Evolutionary conservation across 1,140 invertebrate genomes (phyloP), one percentile per base, ranked within the genome.

Genomic region (Venturia canescens): DNA sequence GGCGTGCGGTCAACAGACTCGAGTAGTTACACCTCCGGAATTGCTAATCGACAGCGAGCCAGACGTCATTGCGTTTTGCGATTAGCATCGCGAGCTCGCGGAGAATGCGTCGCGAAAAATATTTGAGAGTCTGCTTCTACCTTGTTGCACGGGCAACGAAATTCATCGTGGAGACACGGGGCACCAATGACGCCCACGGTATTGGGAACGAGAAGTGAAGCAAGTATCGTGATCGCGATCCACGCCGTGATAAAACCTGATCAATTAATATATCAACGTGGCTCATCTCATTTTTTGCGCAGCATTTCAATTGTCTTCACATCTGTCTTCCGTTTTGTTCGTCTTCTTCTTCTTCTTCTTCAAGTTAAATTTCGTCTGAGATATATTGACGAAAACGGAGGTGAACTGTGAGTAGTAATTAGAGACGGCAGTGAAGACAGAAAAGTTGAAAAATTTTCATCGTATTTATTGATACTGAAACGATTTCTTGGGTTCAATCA

Each of bases 191-290:
- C 29, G 66, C 27, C 29, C 29, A n/a, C 38, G 38, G 38, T 44
- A 69, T 69, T 15, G 26, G 60, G 50, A 34, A 15, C 16, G 27
- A 3, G 53, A 44, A 21, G 74, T 34, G 31, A 16, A 34, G 21
- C n/a, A 31, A 21, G 27, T 31, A 31, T 69, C 66, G 26, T 31
- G 66, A 53, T 57, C 7, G 53, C 16, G 53, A 11, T n/a, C 26
- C 50, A n/a, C 13, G 31, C 38, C 57, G 29, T 60, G 75, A 77
- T 77, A 77, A 77, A 77, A 77, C 44, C 66, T 77, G 38, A 38
- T 77, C 75, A 77, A 77, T 77, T 77, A 77, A 77, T 77, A 77
- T 77, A 77, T 77, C 75, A 77, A 66, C 75, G 75, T 77, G 57
- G 75, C 63, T 48, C 57, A 77, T 77, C 57, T 77, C 11, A 77